phyloP scores from a whole-genome alignment of 2,888 invertebrate species.

The Bellardia pandia region DNA sequence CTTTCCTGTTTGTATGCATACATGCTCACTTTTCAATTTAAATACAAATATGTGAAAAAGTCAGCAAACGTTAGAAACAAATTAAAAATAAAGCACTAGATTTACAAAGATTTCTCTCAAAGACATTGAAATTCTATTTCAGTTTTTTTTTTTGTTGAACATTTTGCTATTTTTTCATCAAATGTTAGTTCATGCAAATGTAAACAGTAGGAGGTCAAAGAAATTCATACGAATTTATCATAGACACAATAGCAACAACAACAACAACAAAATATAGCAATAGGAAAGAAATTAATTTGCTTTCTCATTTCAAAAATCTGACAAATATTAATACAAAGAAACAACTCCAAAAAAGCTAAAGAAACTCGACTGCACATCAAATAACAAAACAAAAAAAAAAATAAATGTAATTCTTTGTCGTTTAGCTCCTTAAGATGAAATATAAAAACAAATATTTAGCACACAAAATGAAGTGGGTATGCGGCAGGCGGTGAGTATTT shows the following conservation, averaged over 20 bases:
- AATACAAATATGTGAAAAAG: constrained; percentile 12
- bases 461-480: neutral
- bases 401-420: constrained; percentile 1
- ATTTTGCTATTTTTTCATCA: constrained; percentile 1
- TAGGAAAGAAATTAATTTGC: constrained; percentile 61
- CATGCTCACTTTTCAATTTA: constrained; percentile 9
- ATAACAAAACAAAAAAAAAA: neutral
- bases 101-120: constrained; percentile 13
- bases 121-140: constrained; percentile 30
- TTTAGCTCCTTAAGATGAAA: constrained; percentile 21
- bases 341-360: constrained; percentile 4
- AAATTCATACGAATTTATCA: constrained; percentile 53
- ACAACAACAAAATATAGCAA: constrained; percentile 35
- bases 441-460: constrained; percentile 20
- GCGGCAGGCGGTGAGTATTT: neutral
- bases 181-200: constrained; percentile 51
- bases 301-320: constrained; percentile 50
- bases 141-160: neutral
- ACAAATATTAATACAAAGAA: constrained; percentile 62
- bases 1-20: neutral
- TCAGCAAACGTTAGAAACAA: neutral
- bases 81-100: neutral
- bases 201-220: constrained; percentile 59
- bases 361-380: constrained; percentile 37
- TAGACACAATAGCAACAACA: constrained; percentile 5